Percentiles rank a stretch among this genome's conserved stretches.
These are phyloP conservation scores for Micronycteris hirsuta DNA, from an alignment of 2,113 vertebrate species.

Conservation along the genomic window DNA sequence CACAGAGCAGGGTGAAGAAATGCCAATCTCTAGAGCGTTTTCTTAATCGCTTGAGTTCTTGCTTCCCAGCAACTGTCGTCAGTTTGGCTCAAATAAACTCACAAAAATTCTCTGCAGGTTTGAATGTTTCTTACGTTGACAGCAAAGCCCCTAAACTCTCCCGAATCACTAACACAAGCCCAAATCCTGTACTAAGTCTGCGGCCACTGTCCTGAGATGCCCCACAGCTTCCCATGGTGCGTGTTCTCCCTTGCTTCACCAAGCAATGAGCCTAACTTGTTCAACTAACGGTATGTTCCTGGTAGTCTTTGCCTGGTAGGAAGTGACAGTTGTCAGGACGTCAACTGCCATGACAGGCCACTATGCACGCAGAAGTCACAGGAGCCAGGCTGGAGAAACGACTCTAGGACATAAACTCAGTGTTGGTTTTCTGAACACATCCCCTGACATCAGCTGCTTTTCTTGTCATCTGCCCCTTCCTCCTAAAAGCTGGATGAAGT, in stretches of 20 bases:
- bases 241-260: neutral
- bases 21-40: too few species aligned
- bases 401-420: neutral
- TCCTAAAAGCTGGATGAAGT: neutral
- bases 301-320: neutral
- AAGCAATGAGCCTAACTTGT: too few species aligned
- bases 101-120: too few species aligned
- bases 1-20: too few species aligned
- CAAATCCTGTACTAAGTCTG: neutral
- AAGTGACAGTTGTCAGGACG: neutral
- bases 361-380: neutral
- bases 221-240: rapidly evolving
- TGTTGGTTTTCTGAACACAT: neutral
- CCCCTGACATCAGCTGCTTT: neutral
- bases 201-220: neutral
- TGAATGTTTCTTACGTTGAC: too few species aligned
- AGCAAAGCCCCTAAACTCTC: neutral
- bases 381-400: neutral
- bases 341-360: neutral
- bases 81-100: too few species aligned
- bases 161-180: neutral
- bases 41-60: too few species aligned
- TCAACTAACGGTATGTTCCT: neutral
- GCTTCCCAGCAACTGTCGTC: too few species aligned
- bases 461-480: neutral